phyloP scores from a whole-genome alignment of 2,113 vertebrate species.

The Progne subis region DNA sequence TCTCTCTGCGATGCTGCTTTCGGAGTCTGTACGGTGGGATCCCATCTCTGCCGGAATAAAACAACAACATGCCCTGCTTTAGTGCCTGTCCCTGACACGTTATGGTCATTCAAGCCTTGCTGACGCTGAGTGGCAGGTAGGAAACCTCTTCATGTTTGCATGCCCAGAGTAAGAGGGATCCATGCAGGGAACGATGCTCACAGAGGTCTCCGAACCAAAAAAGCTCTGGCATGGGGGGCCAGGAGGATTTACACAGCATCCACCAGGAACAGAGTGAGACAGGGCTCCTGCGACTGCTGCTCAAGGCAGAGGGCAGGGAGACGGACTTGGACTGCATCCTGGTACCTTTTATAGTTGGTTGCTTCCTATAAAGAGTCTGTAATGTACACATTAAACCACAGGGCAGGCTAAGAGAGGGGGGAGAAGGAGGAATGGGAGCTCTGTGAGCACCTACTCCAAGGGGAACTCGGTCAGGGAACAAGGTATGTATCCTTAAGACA shows the following conservation, averaged over 20 bases:
- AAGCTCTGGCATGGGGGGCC: rapidly evolving
- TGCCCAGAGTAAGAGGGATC: not conserved
- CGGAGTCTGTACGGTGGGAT: conserved; percentile 93
- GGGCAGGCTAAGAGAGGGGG: not conserved
- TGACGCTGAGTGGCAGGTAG: not conserved
- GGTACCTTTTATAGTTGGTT: conserved; percentile 50
- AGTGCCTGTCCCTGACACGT: not conserved
- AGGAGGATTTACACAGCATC: not conserved
- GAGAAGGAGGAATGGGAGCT: not conserved
- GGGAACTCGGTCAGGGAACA: not conserved
- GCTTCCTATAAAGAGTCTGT: conserved; percentile 38
- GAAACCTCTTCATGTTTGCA: not conserved
- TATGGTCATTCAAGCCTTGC: rapidly evolving
- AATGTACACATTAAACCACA: conserved; percentile 39
- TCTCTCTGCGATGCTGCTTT: conserved; percentile 95
- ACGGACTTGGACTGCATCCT: conserved; percentile 32
- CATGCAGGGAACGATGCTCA: rapidly evolving
- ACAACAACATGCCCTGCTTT: not conserved
- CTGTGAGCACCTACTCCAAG: not conserved
- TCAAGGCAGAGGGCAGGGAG: not conserved
- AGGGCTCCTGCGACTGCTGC: not conserved
- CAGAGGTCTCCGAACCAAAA: rapidly evolving
- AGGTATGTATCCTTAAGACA: conserved; percentile 7
- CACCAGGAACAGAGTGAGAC: rapidly evolving
- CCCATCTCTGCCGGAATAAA: conserved; percentile 84